These are phyloP conservation scores for Catharus minimus DNA, from an alignment of 2,113 vertebrate genomes.

Conservation along the genomic window DNA sequence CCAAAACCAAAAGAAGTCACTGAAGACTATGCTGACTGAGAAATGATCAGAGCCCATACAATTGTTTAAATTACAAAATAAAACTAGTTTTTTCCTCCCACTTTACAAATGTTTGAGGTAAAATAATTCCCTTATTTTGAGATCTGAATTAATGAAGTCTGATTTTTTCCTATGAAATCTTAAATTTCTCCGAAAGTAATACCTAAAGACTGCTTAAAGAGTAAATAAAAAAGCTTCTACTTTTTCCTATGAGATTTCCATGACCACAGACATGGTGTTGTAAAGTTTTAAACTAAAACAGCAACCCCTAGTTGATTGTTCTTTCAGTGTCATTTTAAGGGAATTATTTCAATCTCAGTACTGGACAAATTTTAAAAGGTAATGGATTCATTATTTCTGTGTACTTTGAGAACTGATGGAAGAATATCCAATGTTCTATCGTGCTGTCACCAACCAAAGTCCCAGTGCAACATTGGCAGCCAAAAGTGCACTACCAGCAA, in stretches of 20 bases:
- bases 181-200: background rate
- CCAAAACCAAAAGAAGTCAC: background rate
- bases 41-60: background rate
- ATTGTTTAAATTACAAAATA: background rate
- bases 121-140: conserved; percentile 6
- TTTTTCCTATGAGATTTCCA: background rate
- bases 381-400: background rate
- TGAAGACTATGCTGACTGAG: background rate
- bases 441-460: conserved; percentile 97
- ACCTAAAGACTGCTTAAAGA: background rate
- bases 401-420: conserved; percentile 5
- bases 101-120: background rate
- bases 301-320: background rate
- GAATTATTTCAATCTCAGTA: conserved; percentile 53
- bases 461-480: conserved; percentile 96
- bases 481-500: conserved; percentile 90
- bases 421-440: conserved; percentile 69
- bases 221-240: background rate
- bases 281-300: conserved; percentile 13
- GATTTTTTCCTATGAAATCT: background rate
- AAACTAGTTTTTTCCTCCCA: background rate
- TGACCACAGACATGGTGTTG: background rate
- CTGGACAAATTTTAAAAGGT: conserved; percentile 29
- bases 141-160: background rate
- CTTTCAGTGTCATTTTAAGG: conserved; percentile 37